Evolutionary conservation across 2,888 invertebrate genomes (phyloP).

Genomic region (Odontomyia ornata): DNA sequence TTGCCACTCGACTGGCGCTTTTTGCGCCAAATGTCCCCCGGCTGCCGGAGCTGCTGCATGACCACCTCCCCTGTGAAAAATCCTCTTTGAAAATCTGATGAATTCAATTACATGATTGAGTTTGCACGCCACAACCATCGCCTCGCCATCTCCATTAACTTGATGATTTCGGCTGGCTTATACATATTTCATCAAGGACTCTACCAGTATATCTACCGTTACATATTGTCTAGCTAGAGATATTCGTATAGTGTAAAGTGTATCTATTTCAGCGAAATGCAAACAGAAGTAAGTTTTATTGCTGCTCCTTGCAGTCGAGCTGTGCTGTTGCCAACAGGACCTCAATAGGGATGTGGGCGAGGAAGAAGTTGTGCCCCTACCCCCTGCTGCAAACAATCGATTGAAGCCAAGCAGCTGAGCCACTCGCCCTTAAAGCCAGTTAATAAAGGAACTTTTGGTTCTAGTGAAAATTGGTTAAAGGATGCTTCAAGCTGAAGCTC

Average conservation of each 20-base stretch:
- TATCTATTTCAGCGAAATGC: background rate
- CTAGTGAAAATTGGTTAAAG: background rate
- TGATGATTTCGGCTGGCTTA: background rate
- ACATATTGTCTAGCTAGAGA: background rate
- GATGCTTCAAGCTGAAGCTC: background rate
- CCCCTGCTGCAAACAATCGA: slow-evolving; percentile 4
- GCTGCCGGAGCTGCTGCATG: background rate
- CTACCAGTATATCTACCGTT: background rate
- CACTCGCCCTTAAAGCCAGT: background rate
- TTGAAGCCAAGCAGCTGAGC: background rate
- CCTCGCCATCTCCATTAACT: background rate
- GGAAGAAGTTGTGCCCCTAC: background rate
- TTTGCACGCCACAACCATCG: background rate
- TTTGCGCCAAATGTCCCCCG: background rate
- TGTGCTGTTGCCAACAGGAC: background rate
- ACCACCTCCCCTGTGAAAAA: background rate
- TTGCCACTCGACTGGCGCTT: background rate
- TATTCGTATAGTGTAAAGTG: background rate
- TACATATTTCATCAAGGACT: background rate
- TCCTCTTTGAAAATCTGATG: background rate
- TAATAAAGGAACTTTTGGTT: background rate
- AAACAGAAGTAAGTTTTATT: background rate
- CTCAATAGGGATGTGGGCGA: too few relatives aligned
- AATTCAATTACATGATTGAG: slow-evolving; percentile 15
- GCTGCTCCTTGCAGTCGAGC: background rate